phyloP scores from a whole-genome alignment of 1,140 invertebrate species.

The Camponotus floridanus region DNA sequence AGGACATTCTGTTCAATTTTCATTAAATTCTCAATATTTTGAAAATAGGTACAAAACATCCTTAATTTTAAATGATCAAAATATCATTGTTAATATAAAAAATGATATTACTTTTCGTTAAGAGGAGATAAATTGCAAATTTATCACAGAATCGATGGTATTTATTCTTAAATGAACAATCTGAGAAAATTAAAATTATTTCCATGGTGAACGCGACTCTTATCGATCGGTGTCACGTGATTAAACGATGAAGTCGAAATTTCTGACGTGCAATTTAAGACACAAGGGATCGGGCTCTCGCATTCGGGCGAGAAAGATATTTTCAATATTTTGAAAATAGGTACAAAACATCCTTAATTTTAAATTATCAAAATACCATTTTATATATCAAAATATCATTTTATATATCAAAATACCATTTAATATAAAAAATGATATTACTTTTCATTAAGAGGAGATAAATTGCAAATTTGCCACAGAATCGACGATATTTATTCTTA shows the following conservation, averaged over 20 bases:
- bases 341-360: too few relatives aligned
- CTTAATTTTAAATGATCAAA: background rate
- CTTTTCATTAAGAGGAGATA: background rate
- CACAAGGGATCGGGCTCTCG: background rate
- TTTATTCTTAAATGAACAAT: background rate
- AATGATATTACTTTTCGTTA: background rate
- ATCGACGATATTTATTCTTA: background rate
- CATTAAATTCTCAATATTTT: too few relatives aligned
- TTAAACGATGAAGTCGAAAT: constrained; percentile 9
- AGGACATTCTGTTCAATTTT: too few relatives aligned
- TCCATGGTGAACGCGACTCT: background rate
- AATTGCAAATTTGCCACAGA: background rate
- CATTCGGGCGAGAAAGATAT: constrained; percentile 34
- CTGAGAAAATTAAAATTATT: background rate
- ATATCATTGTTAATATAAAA: background rate
- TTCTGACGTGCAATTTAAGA: constrained; percentile 45
- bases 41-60: too few relatives aligned
- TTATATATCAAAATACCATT: background rate
- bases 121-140: background rate
- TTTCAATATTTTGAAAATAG: too few relatives aligned
- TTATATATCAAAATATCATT: too few relatives aligned
- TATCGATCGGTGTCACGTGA: background rate
- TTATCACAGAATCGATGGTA: background rate
- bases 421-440: background rate
- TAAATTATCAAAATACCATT: too few relatives aligned